Percentiles rank a stretch among this genome's conserved stretches.
Evolutionary conservation across 2,113 vertebrate species (phyloP).

Genomic region (Aspidoscelis tigris): DNA sequence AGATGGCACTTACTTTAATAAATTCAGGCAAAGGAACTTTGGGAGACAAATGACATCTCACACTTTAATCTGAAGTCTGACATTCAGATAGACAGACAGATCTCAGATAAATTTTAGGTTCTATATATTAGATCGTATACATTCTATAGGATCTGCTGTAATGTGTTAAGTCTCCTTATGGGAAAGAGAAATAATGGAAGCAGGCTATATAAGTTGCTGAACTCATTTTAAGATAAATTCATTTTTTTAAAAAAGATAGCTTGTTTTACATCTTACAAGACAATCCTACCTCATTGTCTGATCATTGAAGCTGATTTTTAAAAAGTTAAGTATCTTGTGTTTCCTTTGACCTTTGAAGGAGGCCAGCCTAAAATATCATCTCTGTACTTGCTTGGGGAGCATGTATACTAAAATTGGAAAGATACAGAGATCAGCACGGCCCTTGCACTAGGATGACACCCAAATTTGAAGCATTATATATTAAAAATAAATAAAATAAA

Average conservation of each 20-base stretch:
- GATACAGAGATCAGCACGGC: too few species aligned
- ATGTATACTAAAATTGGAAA: too few species aligned
- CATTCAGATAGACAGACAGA: slow-evolving; percentile 46
- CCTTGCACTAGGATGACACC: too few species aligned
- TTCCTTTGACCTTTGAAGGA: not conserved
- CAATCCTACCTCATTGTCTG: not conserved
- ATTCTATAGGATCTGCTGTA: slow-evolving; percentile 10
- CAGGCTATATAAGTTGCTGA: not conserved
- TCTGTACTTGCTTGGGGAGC: too few species aligned
- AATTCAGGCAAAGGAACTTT: slow-evolving; percentile 69
- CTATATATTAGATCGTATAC: not conserved
- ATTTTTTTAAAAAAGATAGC: not conserved
- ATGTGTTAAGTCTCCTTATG: slow-evolving; percentile 2
- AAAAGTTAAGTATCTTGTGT: not conserved
- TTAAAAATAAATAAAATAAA: too few species aligned
- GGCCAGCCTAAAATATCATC: not conserved
- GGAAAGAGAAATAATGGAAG: slow-evolving; percentile 6
- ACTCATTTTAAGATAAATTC: slow-evolving; percentile 58
- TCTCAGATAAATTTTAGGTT: slow-evolving; percentile 19
- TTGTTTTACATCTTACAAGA: slow-evolving; percentile 21
- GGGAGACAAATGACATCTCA: slow-evolving; percentile 67
- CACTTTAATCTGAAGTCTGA: slow-evolving; percentile 65
- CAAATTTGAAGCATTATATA: too few species aligned
- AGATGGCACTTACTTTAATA: slow-evolving; percentile 75
- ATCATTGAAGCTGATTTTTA: not conserved